Percentiles rank a stretch among this genome's conserved stretches.
Conservation (phyloP, 2,113 vertebrate species). For the Crotalus viridis region DNA sequence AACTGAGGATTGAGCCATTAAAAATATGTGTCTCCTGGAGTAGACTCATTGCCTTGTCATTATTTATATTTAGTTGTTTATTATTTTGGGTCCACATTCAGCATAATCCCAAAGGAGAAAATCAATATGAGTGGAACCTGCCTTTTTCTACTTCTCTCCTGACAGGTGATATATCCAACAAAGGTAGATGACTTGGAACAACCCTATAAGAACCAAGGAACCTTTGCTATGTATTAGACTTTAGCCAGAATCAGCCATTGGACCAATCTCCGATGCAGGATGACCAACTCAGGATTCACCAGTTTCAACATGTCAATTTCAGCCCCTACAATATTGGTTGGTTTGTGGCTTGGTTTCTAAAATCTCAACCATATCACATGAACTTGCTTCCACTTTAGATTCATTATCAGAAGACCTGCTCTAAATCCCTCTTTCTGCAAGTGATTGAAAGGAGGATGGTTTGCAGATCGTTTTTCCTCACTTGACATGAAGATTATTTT, state of each 20-base stretch:
- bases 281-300: not conserved
- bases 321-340: not conserved
- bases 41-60: not conserved
- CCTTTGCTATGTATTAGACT: not conserved
- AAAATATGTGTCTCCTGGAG: not conserved
- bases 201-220: not conserved
- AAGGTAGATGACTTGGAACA: not conserved
- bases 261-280: not conserved
- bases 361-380: not conserved
- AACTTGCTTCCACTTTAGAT: not conserved
- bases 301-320: not conserved
- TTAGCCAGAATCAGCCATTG: not conserved
- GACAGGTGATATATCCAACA: not conserved
- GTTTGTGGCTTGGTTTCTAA: not conserved
- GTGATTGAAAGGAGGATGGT: not conserved
- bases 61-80: not conserved
- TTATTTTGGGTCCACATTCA: not conserved
- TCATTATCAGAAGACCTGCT: not conserved
- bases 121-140: not conserved
- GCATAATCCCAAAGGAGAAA: not conserved
- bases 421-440: not conserved
- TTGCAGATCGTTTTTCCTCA: not conserved
- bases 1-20: no score
- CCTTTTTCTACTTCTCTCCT: not conserved
- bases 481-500: not conserved